These are phyloP conservation scores for Egretta garzetta DNA, from an alignment of 2,113 vertebrate genomes.

Conservation along the genomic window DNA sequence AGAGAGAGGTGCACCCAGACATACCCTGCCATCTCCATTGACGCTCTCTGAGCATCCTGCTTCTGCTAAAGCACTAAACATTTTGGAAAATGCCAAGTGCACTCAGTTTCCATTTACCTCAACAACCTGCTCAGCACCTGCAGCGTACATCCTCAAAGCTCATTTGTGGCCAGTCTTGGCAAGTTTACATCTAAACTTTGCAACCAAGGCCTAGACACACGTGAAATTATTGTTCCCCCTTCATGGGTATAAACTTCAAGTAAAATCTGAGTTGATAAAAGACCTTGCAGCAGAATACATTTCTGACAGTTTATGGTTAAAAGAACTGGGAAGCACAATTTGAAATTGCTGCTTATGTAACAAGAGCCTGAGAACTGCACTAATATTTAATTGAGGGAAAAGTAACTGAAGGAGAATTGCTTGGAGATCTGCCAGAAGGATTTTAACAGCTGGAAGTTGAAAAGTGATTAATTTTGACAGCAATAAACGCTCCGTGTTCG, in stretches of 20 bases:
- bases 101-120: neutral
- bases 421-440: constrained; percentile 77
- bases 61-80: neutral
- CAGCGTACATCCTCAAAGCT: neutral
- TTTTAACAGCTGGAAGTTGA: constrained; percentile 83
- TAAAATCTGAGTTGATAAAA: constrained; percentile 17
- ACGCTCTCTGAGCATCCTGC: neutral
- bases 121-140: neutral
- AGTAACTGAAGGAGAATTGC: constrained; percentile 73
- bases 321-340: constrained; percentile 31
- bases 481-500: constrained; percentile 74
- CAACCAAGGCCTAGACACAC: neutral
- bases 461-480: constrained; percentile 83
- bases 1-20: neutral
- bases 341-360: constrained; percentile 70
- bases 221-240: neutral
- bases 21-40: neutral
- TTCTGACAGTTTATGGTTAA: constrained; percentile 36
- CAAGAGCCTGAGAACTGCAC: constrained; percentile 67
- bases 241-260: neutral
- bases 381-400: constrained; percentile 76
- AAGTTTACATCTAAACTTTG: neutral
- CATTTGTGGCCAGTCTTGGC: neutral
- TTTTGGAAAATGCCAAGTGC: neutral
- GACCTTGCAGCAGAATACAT: neutral